Evolutionary conservation across 2,113 vertebrate genomes (phyloP).

Genomic region (Empidonax traillii): DNA sequence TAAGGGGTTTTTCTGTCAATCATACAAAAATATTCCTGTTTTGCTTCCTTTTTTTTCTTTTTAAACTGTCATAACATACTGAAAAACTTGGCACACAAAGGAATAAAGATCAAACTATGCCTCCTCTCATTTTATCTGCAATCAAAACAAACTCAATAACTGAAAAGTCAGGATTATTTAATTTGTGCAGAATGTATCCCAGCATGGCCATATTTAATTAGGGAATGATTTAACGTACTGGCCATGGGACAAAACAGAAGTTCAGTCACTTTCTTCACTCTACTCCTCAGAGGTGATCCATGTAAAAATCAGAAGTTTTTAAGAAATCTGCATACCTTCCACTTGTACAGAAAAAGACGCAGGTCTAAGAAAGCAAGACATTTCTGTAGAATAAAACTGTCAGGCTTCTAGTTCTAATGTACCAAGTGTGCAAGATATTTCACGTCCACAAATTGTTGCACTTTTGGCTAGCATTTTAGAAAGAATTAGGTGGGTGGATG

Average conservation of each 20-base stretch:
- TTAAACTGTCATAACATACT: background rate
- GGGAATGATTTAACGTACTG: background rate
- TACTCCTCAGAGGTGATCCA: background rate
- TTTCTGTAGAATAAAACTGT: background rate
- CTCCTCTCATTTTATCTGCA: constrained; percentile 1
- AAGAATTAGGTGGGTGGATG: background rate
- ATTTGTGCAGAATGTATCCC: background rate
- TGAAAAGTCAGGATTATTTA: background rate
- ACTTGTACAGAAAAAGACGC: background rate
- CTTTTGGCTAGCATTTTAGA: background rate
- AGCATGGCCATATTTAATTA: background rate
- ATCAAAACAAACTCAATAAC: background rate
- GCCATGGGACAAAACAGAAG: background rate
- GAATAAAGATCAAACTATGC: background rate
- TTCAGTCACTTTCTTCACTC: background rate
- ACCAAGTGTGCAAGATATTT: background rate
- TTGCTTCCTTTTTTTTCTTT: background rate
- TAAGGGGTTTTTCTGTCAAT: background rate
- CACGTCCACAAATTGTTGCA: constrained; percentile 2
- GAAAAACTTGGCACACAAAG: background rate
- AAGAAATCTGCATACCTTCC: background rate
- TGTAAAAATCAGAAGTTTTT: background rate
- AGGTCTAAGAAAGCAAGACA: background rate
- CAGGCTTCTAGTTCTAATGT: background rate
- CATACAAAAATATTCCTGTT: background rate